phyloP scores from a whole-genome alignment of 2,797 vertebrate species.

The Gymnopithys bicolor region DNA sequence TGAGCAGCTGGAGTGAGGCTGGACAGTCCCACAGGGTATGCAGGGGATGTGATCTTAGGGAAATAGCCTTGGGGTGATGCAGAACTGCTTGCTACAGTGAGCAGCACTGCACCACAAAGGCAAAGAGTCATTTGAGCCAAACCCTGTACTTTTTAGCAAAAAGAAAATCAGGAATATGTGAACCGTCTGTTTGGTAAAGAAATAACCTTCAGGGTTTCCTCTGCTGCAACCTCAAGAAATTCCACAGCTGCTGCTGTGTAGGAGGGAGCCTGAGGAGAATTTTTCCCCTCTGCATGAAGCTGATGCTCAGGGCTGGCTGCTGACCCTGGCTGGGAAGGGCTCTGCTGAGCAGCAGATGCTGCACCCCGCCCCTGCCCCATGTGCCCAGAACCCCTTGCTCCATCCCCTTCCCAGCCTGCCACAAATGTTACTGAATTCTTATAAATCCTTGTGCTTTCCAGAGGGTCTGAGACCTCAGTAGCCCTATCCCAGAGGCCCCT shows the following conservation, averaged over 20 bases:
- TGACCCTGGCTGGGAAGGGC: background rate
- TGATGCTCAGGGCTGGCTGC: background rate
- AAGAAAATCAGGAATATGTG: background rate
- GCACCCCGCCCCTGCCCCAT: background rate
- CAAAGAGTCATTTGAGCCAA: background rate
- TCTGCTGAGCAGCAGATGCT: background rate
- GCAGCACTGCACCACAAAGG: accelerated
- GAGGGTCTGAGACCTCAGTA: background rate
- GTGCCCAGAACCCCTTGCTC: background rate
- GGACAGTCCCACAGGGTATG: accelerated
- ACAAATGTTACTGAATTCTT: background rate
- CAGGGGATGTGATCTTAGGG: background rate
- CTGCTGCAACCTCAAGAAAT: conserved; percentile 44
- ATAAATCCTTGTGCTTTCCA: background rate
- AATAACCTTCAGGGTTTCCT: conserved; percentile 39
- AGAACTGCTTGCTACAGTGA: background rate
- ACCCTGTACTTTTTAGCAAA: accelerated
- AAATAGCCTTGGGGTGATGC: background rate
- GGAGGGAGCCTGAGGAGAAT: background rate
- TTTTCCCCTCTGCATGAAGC: background rate
- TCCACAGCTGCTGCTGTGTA: conserved; percentile 41
- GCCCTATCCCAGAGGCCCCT: background rate
- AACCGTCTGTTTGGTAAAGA: background rate
- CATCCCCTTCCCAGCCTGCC: background rate
- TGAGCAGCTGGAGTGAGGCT: accelerated